Percentiles rank a stretch among this genome's conserved stretches.
These are phyloP conservation scores for Leptogaster cylindrica DNA, from an alignment of 2,888 invertebrate species.

Conservation along the genomic window DNA sequence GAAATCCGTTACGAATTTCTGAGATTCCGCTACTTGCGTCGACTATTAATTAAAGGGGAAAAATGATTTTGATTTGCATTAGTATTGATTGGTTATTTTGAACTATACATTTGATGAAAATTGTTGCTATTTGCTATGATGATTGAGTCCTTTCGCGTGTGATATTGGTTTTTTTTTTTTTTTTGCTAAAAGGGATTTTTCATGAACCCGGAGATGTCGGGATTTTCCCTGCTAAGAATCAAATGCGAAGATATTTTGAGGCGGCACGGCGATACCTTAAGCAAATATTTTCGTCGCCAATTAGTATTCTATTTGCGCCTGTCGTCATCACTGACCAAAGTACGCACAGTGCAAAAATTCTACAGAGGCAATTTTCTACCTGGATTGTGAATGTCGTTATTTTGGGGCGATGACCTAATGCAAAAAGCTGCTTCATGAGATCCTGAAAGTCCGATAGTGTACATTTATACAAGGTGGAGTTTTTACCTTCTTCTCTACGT, in stretches of 20 bases:
- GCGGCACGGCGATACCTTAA: conserved; percentile 1
- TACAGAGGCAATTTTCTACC: no score
- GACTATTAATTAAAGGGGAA: neutral
- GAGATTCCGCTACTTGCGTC: neutral
- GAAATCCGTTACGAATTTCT: conserved; percentile 23
- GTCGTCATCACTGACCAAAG: conserved; percentile 9
- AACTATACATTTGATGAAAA: no score
- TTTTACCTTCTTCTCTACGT: no score
- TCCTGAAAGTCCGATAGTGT: neutral
- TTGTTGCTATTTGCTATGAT: no score
- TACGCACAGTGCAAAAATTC: no score
- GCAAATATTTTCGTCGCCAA: neutral
- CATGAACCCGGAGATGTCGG: conserved; percentile 10
- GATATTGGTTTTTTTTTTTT: neutral
- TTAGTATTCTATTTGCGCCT: conserved; percentile 27
- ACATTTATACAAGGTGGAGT: no score
- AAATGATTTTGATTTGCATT: conserved; percentile 6
- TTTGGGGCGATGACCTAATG: conserved; percentile 8
- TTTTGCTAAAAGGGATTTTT: conserved; percentile 7
- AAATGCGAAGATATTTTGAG: neutral
- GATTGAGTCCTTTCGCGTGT: no score
- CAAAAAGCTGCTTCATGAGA: neutral
- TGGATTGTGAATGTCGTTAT: no score
- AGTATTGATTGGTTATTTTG: no score
- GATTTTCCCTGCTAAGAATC: neutral